A percentile compares a stretch with the other conserved stretches of the same genome.
Evolutionary conservation across 2,888 invertebrate species (phyloP).

Genomic region (Tachina grossa): DNA sequence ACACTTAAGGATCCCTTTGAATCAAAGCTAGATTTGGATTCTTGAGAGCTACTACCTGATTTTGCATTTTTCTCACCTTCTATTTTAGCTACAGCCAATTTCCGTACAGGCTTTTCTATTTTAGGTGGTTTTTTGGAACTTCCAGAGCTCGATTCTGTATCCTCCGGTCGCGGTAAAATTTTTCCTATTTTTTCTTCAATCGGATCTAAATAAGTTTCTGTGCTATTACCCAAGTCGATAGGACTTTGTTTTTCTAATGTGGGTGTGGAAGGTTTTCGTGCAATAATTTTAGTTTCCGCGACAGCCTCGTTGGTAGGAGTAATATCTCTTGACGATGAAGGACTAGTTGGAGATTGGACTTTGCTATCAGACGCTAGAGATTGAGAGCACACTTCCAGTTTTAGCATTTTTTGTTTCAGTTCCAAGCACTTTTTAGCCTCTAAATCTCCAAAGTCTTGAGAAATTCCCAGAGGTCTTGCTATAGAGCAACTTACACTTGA

Average conservation of each 20-base stretch:
- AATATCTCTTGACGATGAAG: constrained; percentile 83
- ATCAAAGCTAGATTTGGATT: constrained; percentile 86
- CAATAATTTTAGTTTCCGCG: constrained; percentile 75
- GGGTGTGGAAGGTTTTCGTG: constrained; percentile 83
- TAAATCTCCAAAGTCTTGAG: constrained; percentile 88
- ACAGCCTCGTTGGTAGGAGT: constrained; percentile 76
- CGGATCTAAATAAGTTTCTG: constrained; percentile 82
- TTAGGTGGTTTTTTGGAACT: constrained; percentile 84
- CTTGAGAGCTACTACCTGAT: constrained; percentile 82
- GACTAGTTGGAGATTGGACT: constrained; percentile 82
- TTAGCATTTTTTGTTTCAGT: constrained; percentile 86
- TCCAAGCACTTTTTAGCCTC: constrained; percentile 84
- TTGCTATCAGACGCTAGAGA: constrained; percentile 80
- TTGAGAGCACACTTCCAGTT: constrained; percentile 84
- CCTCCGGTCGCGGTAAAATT: constrained; percentile 83
- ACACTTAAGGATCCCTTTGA: constrained; percentile 86
- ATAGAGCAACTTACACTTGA: constrained; percentile 91
- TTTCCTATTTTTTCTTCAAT: constrained; percentile 83
- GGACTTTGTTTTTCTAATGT: constrained; percentile 87
- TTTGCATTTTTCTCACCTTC: constrained; percentile 83
- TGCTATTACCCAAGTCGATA: constrained; percentile 85
- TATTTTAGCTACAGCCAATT: constrained; percentile 81
- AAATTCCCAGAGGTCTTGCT: constrained; percentile 90
- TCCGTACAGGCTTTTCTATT: constrained; percentile 83
- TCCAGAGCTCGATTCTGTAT: constrained; percentile 86